These are phyloP conservation scores for Prionace glauca DNA, from an alignment of 2,797 vertebrate species.

Conservation along the genomic window DNA sequence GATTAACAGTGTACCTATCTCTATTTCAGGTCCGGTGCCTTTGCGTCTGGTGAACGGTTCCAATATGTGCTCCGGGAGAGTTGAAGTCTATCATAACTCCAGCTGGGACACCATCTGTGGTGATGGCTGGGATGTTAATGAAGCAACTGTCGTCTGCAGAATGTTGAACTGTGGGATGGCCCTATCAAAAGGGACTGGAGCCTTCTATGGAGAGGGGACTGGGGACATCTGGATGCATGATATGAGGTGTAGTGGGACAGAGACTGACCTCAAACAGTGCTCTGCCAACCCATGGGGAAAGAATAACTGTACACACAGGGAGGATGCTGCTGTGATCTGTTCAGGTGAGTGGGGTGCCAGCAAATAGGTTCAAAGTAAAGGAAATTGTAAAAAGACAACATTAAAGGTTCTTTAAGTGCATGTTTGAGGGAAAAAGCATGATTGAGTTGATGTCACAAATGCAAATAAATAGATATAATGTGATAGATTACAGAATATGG, in stretches of 20 bases:
- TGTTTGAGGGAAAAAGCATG: not conserved
- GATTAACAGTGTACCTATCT: not conserved
- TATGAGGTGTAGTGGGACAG: conserved; percentile 23
- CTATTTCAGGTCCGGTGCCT: not conserved
- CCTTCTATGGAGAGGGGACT: not conserved
- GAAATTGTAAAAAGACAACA: not conserved
- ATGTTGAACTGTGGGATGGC: conserved; percentile 22
- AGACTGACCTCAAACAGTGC: conserved; percentile 20
- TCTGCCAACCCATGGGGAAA: no score
- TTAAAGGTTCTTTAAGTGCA: not conserved
- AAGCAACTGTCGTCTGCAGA: conserved; percentile 29
- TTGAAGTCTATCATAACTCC: not conserved
- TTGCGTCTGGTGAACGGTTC: not conserved
- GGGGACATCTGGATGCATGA: not conserved
- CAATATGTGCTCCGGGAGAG: conserved; percentile 13
- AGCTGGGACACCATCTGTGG: not conserved
- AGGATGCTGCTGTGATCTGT: conserved; percentile 17
- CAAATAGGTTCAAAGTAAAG: not conserved
- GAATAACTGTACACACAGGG: not conserved
- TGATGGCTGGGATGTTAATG: conserved; percentile 7
- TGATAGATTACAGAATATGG: not conserved
- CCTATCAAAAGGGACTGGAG: not conserved
- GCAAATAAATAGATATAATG: not conserved
- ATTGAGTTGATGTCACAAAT: not conserved
- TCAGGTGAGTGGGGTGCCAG: conserved; percentile 16